Base-by-base conservation (phyloP, 2,888 invertebrate species). In the Parthenolecanium corni region DNA sequence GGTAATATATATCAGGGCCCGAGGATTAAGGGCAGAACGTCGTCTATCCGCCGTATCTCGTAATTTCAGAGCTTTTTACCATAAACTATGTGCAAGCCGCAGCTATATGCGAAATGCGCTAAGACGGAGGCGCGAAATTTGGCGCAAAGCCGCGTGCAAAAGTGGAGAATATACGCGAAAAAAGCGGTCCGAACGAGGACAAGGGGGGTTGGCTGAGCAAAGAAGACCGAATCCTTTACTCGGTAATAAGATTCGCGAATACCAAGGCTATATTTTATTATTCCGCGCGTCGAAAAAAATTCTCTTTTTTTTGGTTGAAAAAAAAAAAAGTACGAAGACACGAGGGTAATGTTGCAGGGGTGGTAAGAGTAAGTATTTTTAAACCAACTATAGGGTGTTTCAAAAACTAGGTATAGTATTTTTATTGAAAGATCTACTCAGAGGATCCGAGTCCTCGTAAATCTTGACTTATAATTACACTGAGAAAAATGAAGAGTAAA, bases 211-310 rank as follows among this genome's bases (percentile, higher is more conserved):
- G 4, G 31, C 31, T 31, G 31, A 31, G 31, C 4, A 31, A 31
- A 31, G 31, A 6, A 31, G 31, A 31, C 31, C 31, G 31, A 31
- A 31, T 31, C 4, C 9, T 31, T 57, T 46, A 25, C 57, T 25
- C 57, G 3, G 46, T 57, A 83, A 83, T 83, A 84, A 83, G 83
- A 82, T 64, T 65, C 65, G 62, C 47, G 65, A 65, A 67, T 67
- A 65, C 67, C 64, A 65, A 80, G 80, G 81, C 82, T 82, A 83
- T 84, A 84, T 83, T 83, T 84, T 83, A 84, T 83, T 67, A 66
- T 56, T 58, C 64, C 51, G 52, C 56, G 42, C 57, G 52, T 42
- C 57, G 49, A 44, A 57, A 57, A 56, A 53, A 36, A n/a, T n/a
- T n/a, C n/a, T n/a, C n/a, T n/a, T n/a, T n/a, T n/a, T n/a, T n/a